Conservation (phyloP, 2,888 invertebrate species). For the Pantelozetes paolii region DNA sequence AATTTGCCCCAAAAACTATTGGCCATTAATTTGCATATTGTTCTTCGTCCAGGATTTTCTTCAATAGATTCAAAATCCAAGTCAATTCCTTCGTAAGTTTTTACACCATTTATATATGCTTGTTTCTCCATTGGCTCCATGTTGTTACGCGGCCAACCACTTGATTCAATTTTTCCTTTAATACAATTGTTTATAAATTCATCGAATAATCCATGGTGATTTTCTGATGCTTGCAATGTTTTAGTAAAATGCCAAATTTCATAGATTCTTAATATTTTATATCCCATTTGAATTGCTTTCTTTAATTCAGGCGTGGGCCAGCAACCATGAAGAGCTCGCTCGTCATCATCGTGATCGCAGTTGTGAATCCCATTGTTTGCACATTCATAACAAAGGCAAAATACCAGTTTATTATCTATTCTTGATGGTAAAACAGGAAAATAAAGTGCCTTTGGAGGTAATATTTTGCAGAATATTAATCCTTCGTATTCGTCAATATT, state of each 20-base stretch:
- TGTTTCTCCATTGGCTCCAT: constrained; percentile 46
- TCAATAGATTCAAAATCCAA: constrained; percentile 44
- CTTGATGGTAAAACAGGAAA: constrained; percentile 49
- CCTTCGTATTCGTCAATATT: constrained; percentile 48
- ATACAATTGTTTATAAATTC: constrained; percentile 48
- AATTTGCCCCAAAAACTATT: constrained; percentile 49
- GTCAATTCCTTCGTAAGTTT: constrained; percentile 44
- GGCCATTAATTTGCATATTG: constrained; percentile 45
- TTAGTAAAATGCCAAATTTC: constrained; percentile 49
- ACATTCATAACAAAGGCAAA: constrained; percentile 49
- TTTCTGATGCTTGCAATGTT: constrained; percentile 36
- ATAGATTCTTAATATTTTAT: constrained; percentile 47
- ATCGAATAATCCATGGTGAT: constrained; percentile 46
- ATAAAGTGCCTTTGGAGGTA: constrained; percentile 49
- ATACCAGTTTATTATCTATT: constrained; percentile 47
- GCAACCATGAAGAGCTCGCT: constrained; percentile 49
- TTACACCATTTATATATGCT: constrained; percentile 47
- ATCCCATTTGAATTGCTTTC: constrained; percentile 48
- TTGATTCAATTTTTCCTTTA: constrained; percentile 49
- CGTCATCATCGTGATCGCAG: constrained; percentile 44
- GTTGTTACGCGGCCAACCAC: constrained; percentile 48
- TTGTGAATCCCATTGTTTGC: constrained; percentile 35
- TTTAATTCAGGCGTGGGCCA: constrained; percentile 49
- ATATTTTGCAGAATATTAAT: constrained; percentile 48
- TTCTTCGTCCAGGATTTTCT: constrained; percentile 46